A percentile compares a stretch with the other conserved stretches of the same genome.
phyloP scores from a whole-genome alignment of 2,888 invertebrate species.

The Hermodice carunculata region DNA sequence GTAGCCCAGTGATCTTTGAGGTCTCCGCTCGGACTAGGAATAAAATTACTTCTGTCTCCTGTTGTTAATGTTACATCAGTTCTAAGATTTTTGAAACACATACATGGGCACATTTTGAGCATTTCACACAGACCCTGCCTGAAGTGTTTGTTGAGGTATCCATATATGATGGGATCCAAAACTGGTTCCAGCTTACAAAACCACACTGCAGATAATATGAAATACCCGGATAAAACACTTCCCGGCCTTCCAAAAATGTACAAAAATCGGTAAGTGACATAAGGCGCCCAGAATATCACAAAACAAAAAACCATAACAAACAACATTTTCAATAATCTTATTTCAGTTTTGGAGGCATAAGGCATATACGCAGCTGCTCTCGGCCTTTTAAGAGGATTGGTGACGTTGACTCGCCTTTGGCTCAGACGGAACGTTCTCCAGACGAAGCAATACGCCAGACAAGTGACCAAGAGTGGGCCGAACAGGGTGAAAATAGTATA shows the following conservation, averaged over 20 bases:
- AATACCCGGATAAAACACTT: not conserved
- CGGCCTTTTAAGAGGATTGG: not conserved
- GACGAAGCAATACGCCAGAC: slow-evolving; percentile 17
- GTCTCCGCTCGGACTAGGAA: too few relatives aligned
- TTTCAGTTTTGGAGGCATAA: slow-evolving; percentile 11
- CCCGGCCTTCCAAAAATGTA: not conserved
- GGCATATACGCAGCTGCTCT: not conserved
- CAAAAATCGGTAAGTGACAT: not conserved
- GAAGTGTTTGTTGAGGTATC: slow-evolving; percentile 20
- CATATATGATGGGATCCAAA: slow-evolving; percentile 19
- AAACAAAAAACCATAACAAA: slow-evolving; percentile 15
- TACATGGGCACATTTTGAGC: too few relatives aligned
- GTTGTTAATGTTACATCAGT: too few relatives aligned
- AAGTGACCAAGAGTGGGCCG: slow-evolving; percentile 6
- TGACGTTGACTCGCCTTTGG: slow-evolving; percentile 15
- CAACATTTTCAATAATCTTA: slow-evolving; percentile 12
- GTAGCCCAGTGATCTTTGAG: too few relatives aligned
- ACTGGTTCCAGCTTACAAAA: slow-evolving; percentile 9
- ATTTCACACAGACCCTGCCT: not conserved
- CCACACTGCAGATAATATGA: slow-evolving; percentile 15
- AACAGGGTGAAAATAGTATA: slow-evolving; percentile 10
- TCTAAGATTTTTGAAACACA: too few relatives aligned
- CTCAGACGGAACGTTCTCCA: slow-evolving; percentile 16
- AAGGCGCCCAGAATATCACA: slow-evolving; percentile 17
- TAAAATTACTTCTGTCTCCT: too few relatives aligned